Evolutionary conservation across 2,888 invertebrate species (phyloP), one percentile per base, ranked within the genome.

Genomic region (Chrysopilus asiliformis): DNA sequence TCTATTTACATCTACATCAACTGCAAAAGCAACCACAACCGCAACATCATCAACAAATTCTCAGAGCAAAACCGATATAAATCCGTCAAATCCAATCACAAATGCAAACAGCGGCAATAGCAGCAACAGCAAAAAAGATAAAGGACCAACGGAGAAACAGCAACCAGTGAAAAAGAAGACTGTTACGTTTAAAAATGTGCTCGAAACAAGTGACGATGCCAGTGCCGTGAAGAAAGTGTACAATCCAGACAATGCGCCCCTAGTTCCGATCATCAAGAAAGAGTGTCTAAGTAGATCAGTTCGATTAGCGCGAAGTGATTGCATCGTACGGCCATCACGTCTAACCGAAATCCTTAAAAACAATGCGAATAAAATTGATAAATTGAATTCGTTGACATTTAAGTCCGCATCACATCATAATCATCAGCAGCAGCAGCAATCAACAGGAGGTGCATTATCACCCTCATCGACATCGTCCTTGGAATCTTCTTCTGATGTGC

Each of bases 181-280:
- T 30, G 74, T 74, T 15, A 74, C 74, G 35, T 74, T 74, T 58
- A 73, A 73, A 44, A 71, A 70, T 47, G 70, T 72, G 39, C 53
- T 59, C 22, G 74, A 74, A 52, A 72, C 72, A 44, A 74, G 73
- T 55, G 72, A 72, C 56, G 74, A 74, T 51, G 66, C 68, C 48
- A 65, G 70, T 45, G 68, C 70, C 20, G 57, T 71, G 5, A 73
- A 70, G 53, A 71, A 68, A 49, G 64, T 72, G 44, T 64, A 67
- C 32, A 74, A 73, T 58, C 68, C 71, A 40, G 68, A 71, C 55
- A 70, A 70, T 53, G 68, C 68, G 35, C 74, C 73, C 28, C 63
- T 74, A 36, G 64, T 72, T 36, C 71, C 74, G 34, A 74, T 74
- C 35, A 74, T 74, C 47, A 74, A 74, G 56, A 73, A 73, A 57